Evolutionary conservation across 2,888 invertebrate genomes (phyloP).

Genomic region (Cylloceria caligata): DNA sequence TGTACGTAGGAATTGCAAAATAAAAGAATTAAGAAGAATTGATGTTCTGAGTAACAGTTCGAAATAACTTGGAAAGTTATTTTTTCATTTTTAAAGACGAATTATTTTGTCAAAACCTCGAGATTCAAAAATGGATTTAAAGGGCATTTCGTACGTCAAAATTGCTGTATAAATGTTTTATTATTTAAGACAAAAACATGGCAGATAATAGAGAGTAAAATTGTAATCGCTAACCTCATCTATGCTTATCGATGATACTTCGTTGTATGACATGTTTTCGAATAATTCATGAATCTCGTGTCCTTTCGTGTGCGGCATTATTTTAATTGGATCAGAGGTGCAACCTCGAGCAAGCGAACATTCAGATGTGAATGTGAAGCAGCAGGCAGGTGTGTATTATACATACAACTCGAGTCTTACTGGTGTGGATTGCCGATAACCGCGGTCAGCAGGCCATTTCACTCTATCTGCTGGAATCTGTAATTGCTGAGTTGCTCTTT

Average conservation of each 20-base stretch:
- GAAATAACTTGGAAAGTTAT: neutral
- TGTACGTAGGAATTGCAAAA: too few relatives aligned
- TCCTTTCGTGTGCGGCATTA: slow-evolving; percentile 60
- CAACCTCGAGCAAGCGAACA: too few relatives aligned
- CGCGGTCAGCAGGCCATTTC: too few relatives aligned
- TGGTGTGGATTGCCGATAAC: too few relatives aligned
- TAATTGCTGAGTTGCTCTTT: too few relatives aligned
- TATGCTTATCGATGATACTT: slow-evolving; percentile 57
- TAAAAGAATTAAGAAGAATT: too few relatives aligned
- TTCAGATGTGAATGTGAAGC: too few relatives aligned
- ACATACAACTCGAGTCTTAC: too few relatives aligned
- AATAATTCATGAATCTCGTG: slow-evolving; percentile 62
- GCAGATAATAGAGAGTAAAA: neutral
- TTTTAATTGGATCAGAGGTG: slow-evolving; percentile 16
- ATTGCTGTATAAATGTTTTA: neutral
- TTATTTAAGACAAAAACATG: slow-evolving; percentile 5
- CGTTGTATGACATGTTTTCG: slow-evolving; percentile 64
- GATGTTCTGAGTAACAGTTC: too few relatives aligned
- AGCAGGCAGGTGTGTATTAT: too few relatives aligned
- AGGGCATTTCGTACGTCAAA: neutral
- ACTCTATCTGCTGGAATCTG: too few relatives aligned
- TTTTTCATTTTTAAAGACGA: neutral
- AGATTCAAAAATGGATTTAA: neutral
- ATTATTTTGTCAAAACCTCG: neutral
- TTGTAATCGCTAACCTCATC: slow-evolving; percentile 40